Conservation (phyloP, 2,888 invertebrate species). For the Leucania comma region DNA sequence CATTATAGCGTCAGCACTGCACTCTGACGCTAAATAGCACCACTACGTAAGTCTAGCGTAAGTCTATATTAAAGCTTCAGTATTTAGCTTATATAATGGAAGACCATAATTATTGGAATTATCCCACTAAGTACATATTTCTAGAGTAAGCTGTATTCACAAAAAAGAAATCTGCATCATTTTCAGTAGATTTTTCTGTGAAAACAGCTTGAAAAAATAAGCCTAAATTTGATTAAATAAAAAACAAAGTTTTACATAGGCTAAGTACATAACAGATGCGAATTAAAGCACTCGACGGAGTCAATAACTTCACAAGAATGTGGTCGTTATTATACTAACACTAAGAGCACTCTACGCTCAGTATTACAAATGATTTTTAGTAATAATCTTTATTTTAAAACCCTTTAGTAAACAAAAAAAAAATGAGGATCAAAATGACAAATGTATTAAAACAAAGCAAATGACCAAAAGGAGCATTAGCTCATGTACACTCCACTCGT, state of each 20-base stretch:
- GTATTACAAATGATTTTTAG: background rate
- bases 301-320: conserved; percentile 59
- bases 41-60: conserved; percentile 73
- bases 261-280: conserved; percentile 55
- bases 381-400: background rate
- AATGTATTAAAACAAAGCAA: background rate
- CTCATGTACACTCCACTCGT: no score
- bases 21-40: conserved; percentile 67
- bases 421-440: background rate
- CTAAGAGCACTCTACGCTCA: conserved; percentile 25
- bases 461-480: background rate
- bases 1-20: conserved; percentile 35
- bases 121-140: conserved; percentile 30
- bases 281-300: conserved; percentile 74
- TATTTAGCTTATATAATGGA: conserved; percentile 81
- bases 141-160: conserved; percentile 22
- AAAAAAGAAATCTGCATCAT: background rate
- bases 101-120: conserved; percentile 73
- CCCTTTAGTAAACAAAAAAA: conserved; percentile 2
- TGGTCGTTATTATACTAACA: conserved; percentile 22
- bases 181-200: background rate
- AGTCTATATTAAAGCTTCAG: conserved; percentile 86
- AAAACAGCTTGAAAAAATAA: conserved; percentile 34
- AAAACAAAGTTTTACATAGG: conserved; percentile 29
- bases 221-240: conserved; percentile 26